Evolutionary conservation across 1,140 invertebrate genomes (phyloP).

Genomic region (Drosophila ananassae): DNA sequence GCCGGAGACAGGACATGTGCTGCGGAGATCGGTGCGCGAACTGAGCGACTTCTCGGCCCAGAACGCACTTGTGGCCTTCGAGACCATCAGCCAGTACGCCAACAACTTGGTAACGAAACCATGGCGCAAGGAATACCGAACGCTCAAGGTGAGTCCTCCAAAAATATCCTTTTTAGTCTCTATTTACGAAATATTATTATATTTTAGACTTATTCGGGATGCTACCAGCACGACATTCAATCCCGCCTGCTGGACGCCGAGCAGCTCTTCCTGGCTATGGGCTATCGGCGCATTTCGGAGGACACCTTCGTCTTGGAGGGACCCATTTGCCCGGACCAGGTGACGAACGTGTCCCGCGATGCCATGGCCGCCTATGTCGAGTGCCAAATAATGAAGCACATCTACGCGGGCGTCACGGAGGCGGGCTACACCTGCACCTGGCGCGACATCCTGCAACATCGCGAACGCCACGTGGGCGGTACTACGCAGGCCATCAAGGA

Average conservation of each 20-base stretch:
- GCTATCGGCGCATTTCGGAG: constrained; percentile 87
- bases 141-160: constrained; percentile 87
- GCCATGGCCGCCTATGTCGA: constrained; percentile 95
- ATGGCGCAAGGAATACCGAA: constrained; percentile 93
- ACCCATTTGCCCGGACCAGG: constrained; percentile 91
- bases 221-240: constrained; percentile 93
- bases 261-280: constrained; percentile 91
- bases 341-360: constrained; percentile 91
- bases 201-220: constrained; percentile 91
- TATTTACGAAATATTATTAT: not conserved
- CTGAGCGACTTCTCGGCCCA: constrained; percentile 91
- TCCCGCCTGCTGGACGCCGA: constrained; percentile 90
- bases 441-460: constrained; percentile 88
- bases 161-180: not conserved
- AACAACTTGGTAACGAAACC: constrained; percentile 93
- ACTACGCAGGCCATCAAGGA: constrained; percentile 71
- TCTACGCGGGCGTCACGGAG: constrained; percentile 78
- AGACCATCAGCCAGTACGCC: constrained; percentile 92
- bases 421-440: constrained; percentile 85
- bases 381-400: constrained; percentile 90
- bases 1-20: constrained; percentile 89
- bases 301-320: constrained; percentile 87
- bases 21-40: constrained; percentile 89
- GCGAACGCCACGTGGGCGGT: constrained; percentile 87
- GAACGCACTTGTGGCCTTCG: constrained; percentile 91